Evolutionary conservation across 2,113 vertebrate species (phyloP), one percentile per base, ranked within the genome.

Genomic region (Zingel zingel): DNA sequence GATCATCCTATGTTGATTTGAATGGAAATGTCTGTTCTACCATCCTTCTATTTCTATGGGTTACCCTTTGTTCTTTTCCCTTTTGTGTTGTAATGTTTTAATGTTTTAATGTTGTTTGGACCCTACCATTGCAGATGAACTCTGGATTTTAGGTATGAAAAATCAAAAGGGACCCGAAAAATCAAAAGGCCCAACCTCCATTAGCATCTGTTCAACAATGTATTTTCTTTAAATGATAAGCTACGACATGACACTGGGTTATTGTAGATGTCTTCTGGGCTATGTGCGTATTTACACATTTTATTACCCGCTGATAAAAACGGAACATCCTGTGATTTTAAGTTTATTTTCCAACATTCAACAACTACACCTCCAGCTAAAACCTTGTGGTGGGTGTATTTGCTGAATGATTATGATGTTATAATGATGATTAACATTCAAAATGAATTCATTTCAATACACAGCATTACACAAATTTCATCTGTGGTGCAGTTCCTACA

Each of bases 401-500:
- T 56, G 21, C 30, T 11, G 36, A 72, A 3, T 5, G 30, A 79
- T 43, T 43, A 39, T 9, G 39, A 39, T 9, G 39, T 2, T 43
- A 11, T 11, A 43, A 43, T 43, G 9, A 43, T 33, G 33, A 33
- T 33, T 5, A 33, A 33, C 6, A 6, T 33, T 33, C 30, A 5
- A 54, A 62, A 79, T 45, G 0, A 48, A 64, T 33, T 59, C 0
- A 25, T 21, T 25, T 70, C 7, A 21, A 23, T 23, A 21, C 27
- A 84, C 68, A 3, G 12, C 14, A 4, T n/a, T 4, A 30, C 4
- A 18, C n/a, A 25, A 19, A 51, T 72, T 33, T 57, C 51, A 53
- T 59, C 33, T 33, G n/a, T 47, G 56, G 25, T 90, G 86, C 61
- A 74, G 36, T 77, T 82, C 71, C 77, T 19, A 33, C 58, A 50